phyloP scores from a whole-genome alignment of 2,888 invertebrate species.

The Netelia virgata region DNA sequence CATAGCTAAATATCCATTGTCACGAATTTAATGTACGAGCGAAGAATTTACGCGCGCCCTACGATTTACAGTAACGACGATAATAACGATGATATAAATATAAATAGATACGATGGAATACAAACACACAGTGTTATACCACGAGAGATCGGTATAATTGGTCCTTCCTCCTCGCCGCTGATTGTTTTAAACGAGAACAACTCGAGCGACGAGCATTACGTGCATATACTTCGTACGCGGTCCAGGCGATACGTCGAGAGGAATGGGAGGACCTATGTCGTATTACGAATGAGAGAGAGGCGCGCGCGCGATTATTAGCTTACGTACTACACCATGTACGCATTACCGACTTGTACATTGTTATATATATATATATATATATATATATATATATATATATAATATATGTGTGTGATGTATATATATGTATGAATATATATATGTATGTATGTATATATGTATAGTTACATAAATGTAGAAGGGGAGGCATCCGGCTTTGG shows the following conservation, averaged over 20 bases:
- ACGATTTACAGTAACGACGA: background rate
- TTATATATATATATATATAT: background rate
- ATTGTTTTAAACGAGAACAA: constrained; percentile 84
- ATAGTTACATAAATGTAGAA: constrained; percentile 31
- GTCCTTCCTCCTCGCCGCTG: constrained; percentile 82
- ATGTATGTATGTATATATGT: background rate
- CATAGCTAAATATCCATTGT: constrained; percentile 23
- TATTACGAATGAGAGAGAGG: constrained; percentile 62
- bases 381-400: too few relatives aligned
- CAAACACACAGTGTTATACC: constrained; percentile 54
- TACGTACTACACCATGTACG: constrained; percentile 36
- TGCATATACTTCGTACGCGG: constrained; percentile 33
- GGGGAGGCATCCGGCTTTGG: constrained; percentile 63
- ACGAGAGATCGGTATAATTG: constrained; percentile 80
- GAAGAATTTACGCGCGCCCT: constrained; percentile 12
- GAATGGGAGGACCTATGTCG: background rate
- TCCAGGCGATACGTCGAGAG: constrained; percentile 15
- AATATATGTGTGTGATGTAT: constrained; percentile 2
- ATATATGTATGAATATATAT: background rate
- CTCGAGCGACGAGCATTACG: constrained; percentile 72
- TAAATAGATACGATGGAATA: constrained; percentile 46
- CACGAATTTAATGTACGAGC: constrained; percentile 7
- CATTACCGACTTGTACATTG: constrained; percentile 32
- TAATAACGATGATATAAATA: constrained; percentile 42
- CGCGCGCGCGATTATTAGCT: constrained; percentile 80